Evolutionary conservation across 2,113 vertebrate genomes (phyloP), one percentile per base, ranked within the genome.

Genomic region (Patagioenas fasciata): DNA sequence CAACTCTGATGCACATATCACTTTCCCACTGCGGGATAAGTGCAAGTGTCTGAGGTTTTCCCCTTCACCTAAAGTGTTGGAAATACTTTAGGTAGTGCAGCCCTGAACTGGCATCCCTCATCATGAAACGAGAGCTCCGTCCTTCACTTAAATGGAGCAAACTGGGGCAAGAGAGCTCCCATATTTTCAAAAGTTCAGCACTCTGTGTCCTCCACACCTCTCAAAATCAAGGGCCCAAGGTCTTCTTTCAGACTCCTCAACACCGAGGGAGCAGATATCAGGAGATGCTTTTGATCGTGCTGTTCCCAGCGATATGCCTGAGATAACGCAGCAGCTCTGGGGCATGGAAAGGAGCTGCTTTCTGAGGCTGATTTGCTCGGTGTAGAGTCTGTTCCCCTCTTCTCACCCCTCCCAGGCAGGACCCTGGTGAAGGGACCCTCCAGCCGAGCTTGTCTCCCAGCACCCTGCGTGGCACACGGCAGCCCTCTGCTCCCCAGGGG

Each of bases 381-480:
- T 19, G 5, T 26, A 25, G n/a, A 15, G 20, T 66, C 23, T 2
- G 7, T 26, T 67, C 10, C 23, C 14, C 14, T 50, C 24, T 88
- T 64, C 38, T 29, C 28, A 28, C 11, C 11, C 7, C 50, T 3
- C 13, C 31, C 18, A 80, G 51, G 17, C 19, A 72, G 57, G 62
- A 75, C 19, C 25, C 31, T 5, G 5, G 15, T 8, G 3, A 80
- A 72, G 34, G 32, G 20, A 53, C 5, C 9, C 11, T 47, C 54
- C 1, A 3, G 32, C 50, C 3, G 3, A 70, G 44, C 23, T 80
- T 25, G 20, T 69, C 28, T 80, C 34, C 16, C 10, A 25, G 26
- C 0, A 2, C 11, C 14, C 4, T 2, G 11, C 17, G 80, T 1
- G 0, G 34, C 0, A 0, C 0, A 0, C 2, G 1, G 9, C 9